phyloP scores from a whole-genome alignment of 1,140 invertebrate genomes.

The Caenorhabditis tropicalis region DNA sequence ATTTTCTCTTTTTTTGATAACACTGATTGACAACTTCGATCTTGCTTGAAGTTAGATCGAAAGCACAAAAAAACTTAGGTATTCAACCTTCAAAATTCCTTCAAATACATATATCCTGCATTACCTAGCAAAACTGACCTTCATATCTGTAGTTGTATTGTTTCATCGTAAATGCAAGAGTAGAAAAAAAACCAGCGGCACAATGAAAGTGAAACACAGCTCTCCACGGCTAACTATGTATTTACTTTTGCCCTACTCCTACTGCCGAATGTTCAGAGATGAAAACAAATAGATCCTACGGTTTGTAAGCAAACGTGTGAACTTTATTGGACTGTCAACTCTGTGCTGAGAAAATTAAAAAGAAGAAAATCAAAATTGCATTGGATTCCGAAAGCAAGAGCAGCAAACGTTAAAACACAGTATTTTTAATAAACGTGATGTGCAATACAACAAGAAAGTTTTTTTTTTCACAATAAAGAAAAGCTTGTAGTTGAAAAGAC shows the following conservation, averaged over 20 bases:
- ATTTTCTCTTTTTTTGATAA: not conserved
- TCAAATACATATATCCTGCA: not conserved
- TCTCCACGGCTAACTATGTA: slow-evolving; percentile 25
- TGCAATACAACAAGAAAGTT: no score
- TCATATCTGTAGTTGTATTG: slow-evolving; percentile 38
- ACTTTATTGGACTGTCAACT: not conserved
- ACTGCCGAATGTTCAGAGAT: slow-evolving; percentile 30
- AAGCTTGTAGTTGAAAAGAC: no score
- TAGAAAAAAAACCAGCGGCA: slow-evolving; percentile 1
- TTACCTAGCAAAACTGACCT: not conserved
- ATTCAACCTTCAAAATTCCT: not conserved
- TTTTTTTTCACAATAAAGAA: no score
- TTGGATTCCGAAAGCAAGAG: not conserved
- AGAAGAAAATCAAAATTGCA: not conserved
- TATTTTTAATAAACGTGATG: no score
- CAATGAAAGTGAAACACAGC: slow-evolving; percentile 33
- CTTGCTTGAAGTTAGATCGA: no score
- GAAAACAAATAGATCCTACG: slow-evolving; percentile 32
- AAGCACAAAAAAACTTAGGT: no score
- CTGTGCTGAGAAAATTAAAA: not conserved
- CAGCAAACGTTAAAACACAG: not conserved
- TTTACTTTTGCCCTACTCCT: slow-evolving; percentile 18
- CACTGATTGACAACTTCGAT: no score
- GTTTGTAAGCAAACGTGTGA: slow-evolving; percentile 42
- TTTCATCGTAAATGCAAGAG: not conserved